These are phyloP conservation scores for Rosalia funebris DNA, from an alignment of 2,888 invertebrate species.

Conservation along the genomic window DNA sequence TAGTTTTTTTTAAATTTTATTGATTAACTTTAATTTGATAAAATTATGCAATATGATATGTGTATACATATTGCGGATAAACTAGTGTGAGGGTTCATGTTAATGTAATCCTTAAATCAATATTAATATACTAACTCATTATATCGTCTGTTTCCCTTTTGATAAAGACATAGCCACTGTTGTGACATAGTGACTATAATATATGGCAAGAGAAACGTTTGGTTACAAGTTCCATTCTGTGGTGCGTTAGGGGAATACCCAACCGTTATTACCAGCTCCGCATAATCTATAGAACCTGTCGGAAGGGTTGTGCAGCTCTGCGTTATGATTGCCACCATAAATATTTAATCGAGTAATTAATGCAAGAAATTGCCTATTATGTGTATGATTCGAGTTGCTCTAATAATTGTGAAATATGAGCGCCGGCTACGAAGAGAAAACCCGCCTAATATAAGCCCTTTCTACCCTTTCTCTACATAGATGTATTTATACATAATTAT, in stretches of 20 bases:
- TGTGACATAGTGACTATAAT: constrained; percentile 18
- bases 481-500: constrained; percentile 53
- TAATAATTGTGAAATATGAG: constrained; percentile 65
- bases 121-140: background rate
- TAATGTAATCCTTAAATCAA: too few species aligned
- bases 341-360: constrained; percentile 67
- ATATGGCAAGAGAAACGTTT: constrained; percentile 37
- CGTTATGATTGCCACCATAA: constrained; percentile 66
- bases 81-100: too few species aligned
- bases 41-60: too few species aligned
- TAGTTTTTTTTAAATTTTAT: too few species aligned
- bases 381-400: constrained; percentile 65
- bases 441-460: constrained; percentile 11
- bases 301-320: constrained; percentile 63
- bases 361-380: constrained; percentile 68
- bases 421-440: constrained; percentile 43
- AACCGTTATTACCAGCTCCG: constrained; percentile 60
- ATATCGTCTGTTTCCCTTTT: background rate
- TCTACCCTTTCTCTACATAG: constrained; percentile 30
- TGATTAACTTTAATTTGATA: too few species aligned
- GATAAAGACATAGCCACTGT: background rate
- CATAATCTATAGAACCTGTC: constrained; percentile 64
- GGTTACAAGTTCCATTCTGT: constrained; percentile 57
- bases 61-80: too few species aligned
- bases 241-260: constrained; percentile 60